phyloP scores from a whole-genome alignment of 2,888 invertebrate species.

The Drosophila kanekoi region DNA sequence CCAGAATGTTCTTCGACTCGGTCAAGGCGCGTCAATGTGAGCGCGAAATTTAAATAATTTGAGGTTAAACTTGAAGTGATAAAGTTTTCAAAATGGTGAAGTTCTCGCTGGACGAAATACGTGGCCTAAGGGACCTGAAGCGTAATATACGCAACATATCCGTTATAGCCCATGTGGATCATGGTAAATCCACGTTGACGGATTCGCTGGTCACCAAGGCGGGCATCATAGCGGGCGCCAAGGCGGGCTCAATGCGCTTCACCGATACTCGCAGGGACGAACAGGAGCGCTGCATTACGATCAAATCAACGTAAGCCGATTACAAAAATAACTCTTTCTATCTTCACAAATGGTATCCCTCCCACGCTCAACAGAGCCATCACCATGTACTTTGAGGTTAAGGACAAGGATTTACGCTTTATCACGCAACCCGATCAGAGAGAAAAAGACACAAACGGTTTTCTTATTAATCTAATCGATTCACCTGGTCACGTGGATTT shows the following conservation, averaged over 20 bases:
- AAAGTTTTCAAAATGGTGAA: slow-evolving; percentile 37
- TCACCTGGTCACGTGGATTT: slow-evolving; percentile 99
- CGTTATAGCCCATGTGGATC: slow-evolving; percentile 99
- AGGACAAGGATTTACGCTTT: slow-evolving; percentile 96
- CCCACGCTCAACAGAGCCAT: slow-evolving; percentile 89
- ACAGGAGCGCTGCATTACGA: slow-evolving; percentile 99
- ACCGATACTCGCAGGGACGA: slow-evolving; percentile 99
- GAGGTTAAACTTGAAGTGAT: neutral
- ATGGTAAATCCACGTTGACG: slow-evolving; percentile 99
- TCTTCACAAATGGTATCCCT: neutral
- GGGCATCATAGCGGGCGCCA: slow-evolving; percentile 99
- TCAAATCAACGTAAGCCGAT: slow-evolving; percentile 93
- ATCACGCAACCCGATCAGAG: slow-evolving; percentile 96
- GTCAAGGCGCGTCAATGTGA: slow-evolving; percentile 32
- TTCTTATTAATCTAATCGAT: slow-evolving; percentile 99
- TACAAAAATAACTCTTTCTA: neutral
- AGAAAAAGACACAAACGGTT: slow-evolving; percentile 96
- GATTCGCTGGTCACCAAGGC: slow-evolving; percentile 99
- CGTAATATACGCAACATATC: slow-evolving; percentile 99
- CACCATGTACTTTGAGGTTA: slow-evolving; percentile 99
- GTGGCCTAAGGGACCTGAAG: slow-evolving; percentile 99
- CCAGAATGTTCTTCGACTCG: slow-evolving; percentile 2
- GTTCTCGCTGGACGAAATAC: slow-evolving; percentile 88
- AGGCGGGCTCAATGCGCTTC: slow-evolving; percentile 99
- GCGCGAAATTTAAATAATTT: slow-evolving; percentile 7